Percentiles rank a stretch among this genome's conserved stretches.
Evolutionary conservation across 2,113 vertebrate genomes (phyloP).

Genomic region (Raja brachyura): DNA sequence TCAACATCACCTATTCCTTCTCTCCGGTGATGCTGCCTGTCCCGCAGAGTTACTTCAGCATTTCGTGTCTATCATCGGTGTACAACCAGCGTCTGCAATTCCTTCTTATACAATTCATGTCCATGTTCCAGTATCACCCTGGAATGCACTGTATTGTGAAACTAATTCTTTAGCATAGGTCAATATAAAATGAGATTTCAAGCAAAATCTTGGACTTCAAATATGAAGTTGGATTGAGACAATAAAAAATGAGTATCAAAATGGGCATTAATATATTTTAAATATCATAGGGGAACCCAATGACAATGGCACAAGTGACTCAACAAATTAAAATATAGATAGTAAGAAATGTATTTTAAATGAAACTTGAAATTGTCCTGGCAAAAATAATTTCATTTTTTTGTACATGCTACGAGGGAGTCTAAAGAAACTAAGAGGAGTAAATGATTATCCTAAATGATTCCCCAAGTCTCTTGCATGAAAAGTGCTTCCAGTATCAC

Average conservation of each 20-base stretch:
- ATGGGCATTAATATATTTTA: not conserved
- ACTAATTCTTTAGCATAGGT: not conserved
- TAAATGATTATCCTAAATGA: conserved; percentile 57
- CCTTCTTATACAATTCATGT: not conserved
- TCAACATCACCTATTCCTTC: no score
- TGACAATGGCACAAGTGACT: not conserved
- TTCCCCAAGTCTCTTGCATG: conserved; percentile 61
- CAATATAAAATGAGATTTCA: not conserved
- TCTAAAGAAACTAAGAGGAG: conserved; percentile 40
- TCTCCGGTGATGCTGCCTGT: no score
- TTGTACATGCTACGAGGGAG: not conserved
- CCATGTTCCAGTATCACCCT: not conserved
- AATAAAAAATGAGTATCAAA: not conserved
- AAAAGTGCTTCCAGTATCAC: conserved; percentile 67
- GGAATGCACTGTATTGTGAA: not conserved
- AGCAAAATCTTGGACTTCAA: not conserved
- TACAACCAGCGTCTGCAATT: no score
- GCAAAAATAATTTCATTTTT: not conserved
- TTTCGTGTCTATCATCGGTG: no score
- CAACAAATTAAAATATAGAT: conserved; percentile 2
- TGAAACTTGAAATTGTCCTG: not conserved
- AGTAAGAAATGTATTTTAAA: not conserved
- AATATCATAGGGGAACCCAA: not conserved
- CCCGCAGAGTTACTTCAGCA: no score
- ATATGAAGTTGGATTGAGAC: not conserved